phyloP scores from a whole-genome alignment of 1,140 invertebrate genomes.

The Lethrus apterus region DNA sequence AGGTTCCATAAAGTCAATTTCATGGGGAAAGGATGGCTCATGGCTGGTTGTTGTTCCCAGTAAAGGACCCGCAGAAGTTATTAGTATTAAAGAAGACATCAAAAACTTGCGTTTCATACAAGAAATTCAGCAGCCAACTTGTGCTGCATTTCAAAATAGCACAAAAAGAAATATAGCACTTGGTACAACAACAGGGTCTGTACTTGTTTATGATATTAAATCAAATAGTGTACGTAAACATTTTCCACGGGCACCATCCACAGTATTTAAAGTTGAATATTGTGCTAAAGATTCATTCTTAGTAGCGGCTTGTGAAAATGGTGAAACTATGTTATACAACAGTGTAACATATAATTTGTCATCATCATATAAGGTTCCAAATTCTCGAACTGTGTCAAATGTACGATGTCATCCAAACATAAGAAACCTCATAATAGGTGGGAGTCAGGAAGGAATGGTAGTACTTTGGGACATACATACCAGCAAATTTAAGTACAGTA shows the following conservation, averaged over 20 bases:
- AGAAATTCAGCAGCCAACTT: slow-evolving; percentile 31
- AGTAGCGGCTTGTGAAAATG: slow-evolving; percentile 31
- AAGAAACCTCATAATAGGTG: slow-evolving; percentile 29
- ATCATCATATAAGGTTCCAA: slow-evolving; percentile 29
- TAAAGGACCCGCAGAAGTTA: slow-evolving; percentile 32
- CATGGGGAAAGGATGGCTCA: slow-evolving; percentile 36
- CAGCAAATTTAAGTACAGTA: slow-evolving; percentile 26
- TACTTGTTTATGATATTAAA: slow-evolving; percentile 38
- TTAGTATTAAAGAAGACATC: slow-evolving; percentile 30
- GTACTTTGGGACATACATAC: slow-evolving; percentile 37
- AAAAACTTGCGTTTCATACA: slow-evolving; percentile 32
- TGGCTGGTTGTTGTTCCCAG: slow-evolving; percentile 36
- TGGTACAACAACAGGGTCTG: slow-evolving; percentile 32
- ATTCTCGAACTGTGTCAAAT: slow-evolving; percentile 29
- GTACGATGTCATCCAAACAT: slow-evolving; percentile 31
- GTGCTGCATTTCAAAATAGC: slow-evolving; percentile 35
- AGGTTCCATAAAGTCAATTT: slow-evolving; percentile 32
- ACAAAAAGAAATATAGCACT: slow-evolving; percentile 35
- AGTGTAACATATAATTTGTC: slow-evolving; percentile 27
- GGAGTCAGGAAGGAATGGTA: slow-evolving; percentile 36
- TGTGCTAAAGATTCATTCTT: slow-evolving; percentile 35
- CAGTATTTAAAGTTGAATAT: slow-evolving; percentile 28
- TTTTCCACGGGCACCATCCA: slow-evolving; percentile 25
- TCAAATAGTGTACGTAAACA: slow-evolving; percentile 26
- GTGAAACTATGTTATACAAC: slow-evolving; percentile 33